Conservation (phyloP, 2,888 invertebrate species). For the Apomyelois bistriatella region DNA sequence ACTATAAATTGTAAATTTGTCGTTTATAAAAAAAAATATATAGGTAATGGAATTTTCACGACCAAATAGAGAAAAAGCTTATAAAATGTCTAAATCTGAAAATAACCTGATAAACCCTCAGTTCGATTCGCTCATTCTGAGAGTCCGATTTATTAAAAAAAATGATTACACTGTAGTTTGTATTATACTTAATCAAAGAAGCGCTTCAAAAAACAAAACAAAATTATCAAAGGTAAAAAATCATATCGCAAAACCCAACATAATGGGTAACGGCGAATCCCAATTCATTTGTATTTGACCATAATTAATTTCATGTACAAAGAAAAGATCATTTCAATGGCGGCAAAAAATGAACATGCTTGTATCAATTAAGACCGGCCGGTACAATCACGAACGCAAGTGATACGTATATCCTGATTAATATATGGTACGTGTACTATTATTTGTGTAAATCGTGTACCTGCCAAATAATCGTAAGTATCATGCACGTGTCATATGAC, state of each 20-base stretch:
- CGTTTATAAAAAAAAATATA: too few species aligned
- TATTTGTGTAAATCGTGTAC: too few species aligned
- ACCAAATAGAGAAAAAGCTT: too few species aligned
- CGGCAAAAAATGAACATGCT: constrained; percentile 41
- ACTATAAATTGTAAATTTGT: too few species aligned
- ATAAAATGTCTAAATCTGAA: too few species aligned
- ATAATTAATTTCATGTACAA: constrained; percentile 44
- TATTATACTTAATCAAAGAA: constrained; percentile 13
- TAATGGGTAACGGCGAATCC: constrained; percentile 49
- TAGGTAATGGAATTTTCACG: too few species aligned
- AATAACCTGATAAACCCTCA: too few species aligned
- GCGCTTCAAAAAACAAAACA: constrained; percentile 23
- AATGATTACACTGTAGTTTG: background rate
- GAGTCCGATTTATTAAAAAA: background rate
- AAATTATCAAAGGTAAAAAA: constrained; percentile 25
- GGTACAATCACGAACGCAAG: constrained; percentile 11
- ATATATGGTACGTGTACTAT: background rate
- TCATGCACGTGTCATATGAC: too few species aligned
- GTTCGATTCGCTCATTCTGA: too few species aligned
- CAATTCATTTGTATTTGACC: constrained; percentile 42
- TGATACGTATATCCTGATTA: background rate
- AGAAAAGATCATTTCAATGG: constrained; percentile 34
- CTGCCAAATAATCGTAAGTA: too few species aligned
- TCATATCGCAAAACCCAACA: constrained; percentile 42
- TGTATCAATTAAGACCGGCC: constrained; percentile 46